Base-by-base conservation (phyloP, 2,113 vertebrate genomes). In the Otis tarda region DNA sequence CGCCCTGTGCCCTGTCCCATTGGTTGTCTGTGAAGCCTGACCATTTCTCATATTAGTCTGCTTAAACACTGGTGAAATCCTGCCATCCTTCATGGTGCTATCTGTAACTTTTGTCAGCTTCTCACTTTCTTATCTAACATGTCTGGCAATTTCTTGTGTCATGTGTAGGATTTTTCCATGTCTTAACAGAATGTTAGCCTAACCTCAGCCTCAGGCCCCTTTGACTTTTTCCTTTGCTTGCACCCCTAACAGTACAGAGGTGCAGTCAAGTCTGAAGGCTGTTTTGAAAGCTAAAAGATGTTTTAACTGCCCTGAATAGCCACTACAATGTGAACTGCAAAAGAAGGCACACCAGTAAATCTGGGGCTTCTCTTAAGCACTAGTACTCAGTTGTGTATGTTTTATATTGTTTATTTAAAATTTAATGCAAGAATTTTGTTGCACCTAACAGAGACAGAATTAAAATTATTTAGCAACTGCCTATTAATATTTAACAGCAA, bases 21-120 rank as follows among this genome's bases (percentile, higher is more conserved):
- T 0, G 0, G 7, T 43, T n/a, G 21, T 16, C 52, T 39, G 16
- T 63, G 73, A 68, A 68, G 28, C 33, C 11, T 24, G 41, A 37
- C 18, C 2, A 2, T 65, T 83, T 49, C 59, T 63, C 59, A 25
- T 8, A 30, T 70, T n/a, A 33, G 6, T 63, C 47, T 0, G 0
- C 28, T 30, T 45, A 37, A 70, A 35, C 4, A 5, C 45, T 57
- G 33, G 23, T 43, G 37, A 63, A 76, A 71, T 80, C 52, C 12
- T 57, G 5, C n/a, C 33, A n/a, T 49, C 12, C 37, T 3, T 61
- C 20, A 7, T 19, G 41, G 35, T 13, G 9, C 12, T 23, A 4
- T 18, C n/a, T 68, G 55, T 45, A 60, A 75, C 15, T 59, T 68
- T 69, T 35, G 4, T 63, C 85, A 67, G 16, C 52, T 70, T 50